phyloP scores from a whole-genome alignment of 2,888 invertebrate species.

The Cerastis rubricosa region DNA sequence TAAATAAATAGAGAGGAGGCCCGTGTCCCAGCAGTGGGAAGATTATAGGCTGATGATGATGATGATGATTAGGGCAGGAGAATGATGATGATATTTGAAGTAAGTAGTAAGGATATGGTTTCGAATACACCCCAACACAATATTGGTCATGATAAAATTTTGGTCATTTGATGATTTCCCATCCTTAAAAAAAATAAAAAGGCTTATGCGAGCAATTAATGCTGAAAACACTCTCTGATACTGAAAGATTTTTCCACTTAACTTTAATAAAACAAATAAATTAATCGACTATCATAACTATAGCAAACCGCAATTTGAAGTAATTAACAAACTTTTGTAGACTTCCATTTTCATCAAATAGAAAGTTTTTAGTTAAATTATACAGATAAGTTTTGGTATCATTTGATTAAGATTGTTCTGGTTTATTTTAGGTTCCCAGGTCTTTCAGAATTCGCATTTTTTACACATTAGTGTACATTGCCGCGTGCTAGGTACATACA shows the following conservation, averaged over 20 bases:
- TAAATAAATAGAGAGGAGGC: too few relatives aligned
- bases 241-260: constrained; percentile 4
- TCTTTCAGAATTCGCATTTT: too few relatives aligned
- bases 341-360: constrained; percentile 15
- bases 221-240: neutral
- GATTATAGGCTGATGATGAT: too few relatives aligned
- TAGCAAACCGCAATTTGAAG: constrained; percentile 33
- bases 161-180: too few relatives aligned
- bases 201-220: neutral
- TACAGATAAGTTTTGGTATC: neutral
- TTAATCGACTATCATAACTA: constrained; percentile 22
- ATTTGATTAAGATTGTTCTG: constrained; percentile 6
- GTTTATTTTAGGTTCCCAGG: neutral
- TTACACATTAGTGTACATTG: neutral
- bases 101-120: too few relatives aligned
- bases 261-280: constrained; percentile 13
- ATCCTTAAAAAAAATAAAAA: too few relatives aligned
- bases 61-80: too few relatives aligned
- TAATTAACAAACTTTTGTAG: constrained; percentile 44
- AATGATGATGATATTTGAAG: neutral
- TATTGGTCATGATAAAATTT: neutral
- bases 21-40: too few relatives aligned
- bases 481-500: neutral
- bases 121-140: neutral
- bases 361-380: constrained; percentile 15